Base-by-base conservation (phyloP, 1,140 invertebrate species). In the Zaprionus vittiger region DNA sequence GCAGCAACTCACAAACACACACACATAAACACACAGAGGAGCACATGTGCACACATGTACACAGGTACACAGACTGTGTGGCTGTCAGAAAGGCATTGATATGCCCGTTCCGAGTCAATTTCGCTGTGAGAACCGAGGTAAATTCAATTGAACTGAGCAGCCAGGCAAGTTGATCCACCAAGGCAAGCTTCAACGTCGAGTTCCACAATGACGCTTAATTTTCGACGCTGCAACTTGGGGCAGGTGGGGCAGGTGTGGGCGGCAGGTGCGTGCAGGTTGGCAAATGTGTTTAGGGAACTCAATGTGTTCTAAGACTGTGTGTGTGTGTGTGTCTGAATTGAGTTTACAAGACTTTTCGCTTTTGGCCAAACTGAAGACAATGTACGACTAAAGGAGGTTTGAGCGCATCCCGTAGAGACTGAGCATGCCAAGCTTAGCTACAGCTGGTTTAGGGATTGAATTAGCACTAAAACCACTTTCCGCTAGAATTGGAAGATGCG, bases 281-380 rank as follows among this genome's bases (percentile, higher is more conserved):
- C 34, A 41, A 55, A 56, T 54, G 59, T 57, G 41, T 15, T 49
- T 59, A 44, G 34, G 15, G 65, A 24, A 61, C 59, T 55, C 44
- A 61, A 38, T 22, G 28, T 26, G 41, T 63, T 26, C 60, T 47
- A 68, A 66, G 12, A 38, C 37, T 37, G 12, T 5, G 12, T 38
- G 70, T 68, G 37, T 28, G 49, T 54, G 52, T 67, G 55, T 60
- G 44, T 55, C 37, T 38, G 56, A 69, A 66, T 83, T 68, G 56
- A 89, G 74, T 79, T 87, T 78, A 89, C 84, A 87, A 83, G 81
- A 89, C 72, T 87, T 87, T 87, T 87, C 81, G 72, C 84, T 87
- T 87, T 69, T 73, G 69, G 80, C 79, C 80, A 76, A 87, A 78
- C 77, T 74, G 63, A 60, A 61, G 63, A 73, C 70, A 66, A 56